Evolutionary conservation across 2,113 vertebrate species (phyloP).

Genomic region (Barbus barbus): DNA sequence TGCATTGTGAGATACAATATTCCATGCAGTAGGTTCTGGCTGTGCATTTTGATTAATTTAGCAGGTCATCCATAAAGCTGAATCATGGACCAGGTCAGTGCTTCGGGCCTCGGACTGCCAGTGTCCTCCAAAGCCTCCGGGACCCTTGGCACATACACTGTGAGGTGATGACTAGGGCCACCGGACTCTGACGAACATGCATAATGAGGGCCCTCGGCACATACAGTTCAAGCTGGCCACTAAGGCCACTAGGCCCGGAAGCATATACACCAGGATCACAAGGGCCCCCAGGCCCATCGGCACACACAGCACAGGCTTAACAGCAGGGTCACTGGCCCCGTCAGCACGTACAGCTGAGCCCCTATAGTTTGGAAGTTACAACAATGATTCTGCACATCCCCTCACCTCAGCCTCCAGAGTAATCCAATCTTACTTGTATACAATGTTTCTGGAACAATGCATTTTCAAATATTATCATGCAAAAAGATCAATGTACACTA

Average conservation of each 20-base stretch:
- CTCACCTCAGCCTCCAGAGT: background rate
- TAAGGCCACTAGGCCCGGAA: background rate
- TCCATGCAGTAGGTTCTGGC: background rate
- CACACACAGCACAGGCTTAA: background rate
- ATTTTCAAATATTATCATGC: background rate
- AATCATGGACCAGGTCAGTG: background rate
- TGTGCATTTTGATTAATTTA: background rate
- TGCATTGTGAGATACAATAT: too few species aligned
- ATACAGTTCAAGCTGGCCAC: background rate
- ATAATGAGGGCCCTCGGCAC: background rate
- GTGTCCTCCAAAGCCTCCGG: background rate
- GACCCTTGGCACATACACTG: background rate
- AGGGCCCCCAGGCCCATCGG: background rate
- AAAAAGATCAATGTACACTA: background rate
- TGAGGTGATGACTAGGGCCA: background rate
- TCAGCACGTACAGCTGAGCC: conserved; percentile 25
- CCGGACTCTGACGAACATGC: background rate
- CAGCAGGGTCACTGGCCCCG: background rate
- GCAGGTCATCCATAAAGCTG: background rate
- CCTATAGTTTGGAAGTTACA: background rate
- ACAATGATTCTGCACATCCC: background rate
- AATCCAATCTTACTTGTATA: background rate
- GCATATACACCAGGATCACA: background rate
- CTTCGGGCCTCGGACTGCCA: background rate
- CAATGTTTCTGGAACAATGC: conserved; percentile 12